These are phyloP conservation scores for Drosophila neocordata DNA, from an alignment of 1,140 invertebrate species.

Conservation along the genomic window DNA sequence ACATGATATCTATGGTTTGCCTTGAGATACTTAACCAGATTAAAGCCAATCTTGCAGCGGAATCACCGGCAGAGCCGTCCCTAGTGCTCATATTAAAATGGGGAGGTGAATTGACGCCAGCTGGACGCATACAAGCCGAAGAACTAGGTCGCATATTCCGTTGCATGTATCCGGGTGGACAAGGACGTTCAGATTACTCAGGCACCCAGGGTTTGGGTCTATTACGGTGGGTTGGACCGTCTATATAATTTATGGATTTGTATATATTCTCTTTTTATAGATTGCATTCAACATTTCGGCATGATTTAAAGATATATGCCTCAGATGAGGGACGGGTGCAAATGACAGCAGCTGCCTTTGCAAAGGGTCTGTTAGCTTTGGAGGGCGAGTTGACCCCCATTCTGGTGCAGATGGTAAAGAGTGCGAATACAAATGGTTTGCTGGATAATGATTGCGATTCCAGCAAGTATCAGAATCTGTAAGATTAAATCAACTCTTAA, in stretches of 20 bases:
- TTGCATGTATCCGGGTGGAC: slow-evolving; percentile 98
- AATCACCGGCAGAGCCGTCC: slow-evolving; percentile 92
- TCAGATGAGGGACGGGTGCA: slow-evolving; percentile 99
- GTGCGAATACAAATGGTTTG: slow-evolving; percentile 98
- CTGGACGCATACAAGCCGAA: slow-evolving; percentile 97
- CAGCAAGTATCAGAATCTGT: slow-evolving; percentile 97
- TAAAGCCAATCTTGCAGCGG: slow-evolving; percentile 83
- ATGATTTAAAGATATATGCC: slow-evolving; percentile 99
- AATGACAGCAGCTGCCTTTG: slow-evolving; percentile 99
- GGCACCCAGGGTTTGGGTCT: slow-evolving; percentile 96
- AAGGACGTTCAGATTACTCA: slow-evolving; percentile 88
- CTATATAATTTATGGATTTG: too few species aligned
- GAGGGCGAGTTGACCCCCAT: slow-evolving; percentile 99
- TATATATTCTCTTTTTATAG: slow-evolving; percentile 84
- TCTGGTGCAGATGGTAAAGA: slow-evolving; percentile 99
- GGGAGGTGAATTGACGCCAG: slow-evolving; percentile 99
- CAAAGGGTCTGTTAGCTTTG: slow-evolving; percentile 97
- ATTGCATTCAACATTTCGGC: slow-evolving; percentile 98
- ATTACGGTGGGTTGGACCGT: slow-evolving; percentile 86
- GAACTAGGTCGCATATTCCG: slow-evolving; percentile 98
- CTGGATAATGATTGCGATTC: slow-evolving; percentile 99
- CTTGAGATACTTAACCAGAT: slow-evolving; percentile 33
- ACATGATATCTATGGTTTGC: background rate
- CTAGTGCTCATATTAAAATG: slow-evolving; percentile 98
- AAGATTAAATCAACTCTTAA: slow-evolving; percentile 82